These are phyloP conservation scores for Callimorpha dominula DNA, from an alignment of 2,888 invertebrate genomes.

Conservation along the genomic window DNA sequence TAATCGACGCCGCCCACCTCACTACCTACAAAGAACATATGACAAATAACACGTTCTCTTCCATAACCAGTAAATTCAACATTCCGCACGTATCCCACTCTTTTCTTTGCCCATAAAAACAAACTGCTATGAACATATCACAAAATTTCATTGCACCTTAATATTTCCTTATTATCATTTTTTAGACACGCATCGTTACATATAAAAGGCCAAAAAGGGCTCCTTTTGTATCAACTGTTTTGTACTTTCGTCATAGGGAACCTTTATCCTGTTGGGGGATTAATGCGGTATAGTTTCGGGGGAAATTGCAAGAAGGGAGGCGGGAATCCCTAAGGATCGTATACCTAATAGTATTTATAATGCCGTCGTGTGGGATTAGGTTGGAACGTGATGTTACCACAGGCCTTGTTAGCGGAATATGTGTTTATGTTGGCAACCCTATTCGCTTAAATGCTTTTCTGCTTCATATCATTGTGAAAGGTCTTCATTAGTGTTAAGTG, in stretches of 20 bases:
- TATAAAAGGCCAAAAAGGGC: constrained; percentile 51
- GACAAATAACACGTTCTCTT: constrained; percentile 5
- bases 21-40: constrained; percentile 6
- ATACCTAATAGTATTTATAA: constrained; percentile 78
- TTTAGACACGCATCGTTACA: constrained; percentile 38
- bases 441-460: constrained; percentile 43
- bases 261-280: constrained; percentile 72
- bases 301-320: constrained; percentile 60
- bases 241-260: constrained; percentile 60
- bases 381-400: constrained; percentile 59
- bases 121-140: constrained; percentile 43
- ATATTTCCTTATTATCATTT: constrained; percentile 48
- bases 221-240: constrained; percentile 70
- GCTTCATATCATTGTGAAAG: constrained; percentile 28
- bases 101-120: constrained; percentile 46
- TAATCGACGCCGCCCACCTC: background rate
- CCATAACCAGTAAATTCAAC: constrained; percentile 19
- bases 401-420: constrained; percentile 51
- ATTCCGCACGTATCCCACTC: constrained; percentile 38
- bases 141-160: constrained; percentile 51
- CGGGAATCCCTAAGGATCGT: constrained; percentile 55
- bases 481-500: constrained; percentile 35
- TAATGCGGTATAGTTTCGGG: constrained; percentile 76
- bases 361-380: constrained; percentile 69
- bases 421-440: constrained; percentile 50